Evolutionary conservation across 2,113 vertebrate genomes (phyloP).

Genomic region (Baryphthengus martii): DNA sequence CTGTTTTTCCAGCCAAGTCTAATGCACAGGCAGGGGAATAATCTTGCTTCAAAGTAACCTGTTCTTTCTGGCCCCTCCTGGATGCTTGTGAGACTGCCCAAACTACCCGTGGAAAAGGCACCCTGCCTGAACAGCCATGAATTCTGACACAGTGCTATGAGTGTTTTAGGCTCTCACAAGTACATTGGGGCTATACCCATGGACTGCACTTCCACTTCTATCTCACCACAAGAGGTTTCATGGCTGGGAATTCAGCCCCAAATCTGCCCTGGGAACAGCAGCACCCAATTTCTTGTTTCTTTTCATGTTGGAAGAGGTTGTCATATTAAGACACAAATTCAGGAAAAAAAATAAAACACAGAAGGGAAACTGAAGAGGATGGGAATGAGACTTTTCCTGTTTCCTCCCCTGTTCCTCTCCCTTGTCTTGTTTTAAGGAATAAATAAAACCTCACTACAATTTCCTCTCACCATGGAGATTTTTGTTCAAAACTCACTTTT

Average conservation of each 20-base stretch:
- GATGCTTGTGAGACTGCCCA: not conserved
- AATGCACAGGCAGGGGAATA: not conserved
- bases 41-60: not conserved
- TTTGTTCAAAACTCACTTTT: not conserved
- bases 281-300: not conserved
- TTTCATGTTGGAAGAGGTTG: not conserved
- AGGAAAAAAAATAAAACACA: no score
- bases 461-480: not conserved
- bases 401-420: not conserved
- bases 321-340: not conserved
- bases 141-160: rapidly evolving
- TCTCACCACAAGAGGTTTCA: not conserved
- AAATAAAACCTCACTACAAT: not conserved
- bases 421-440: not conserved
- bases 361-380: not conserved
- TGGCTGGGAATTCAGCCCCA: not conserved
- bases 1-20: not conserved
- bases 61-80: not conserved
- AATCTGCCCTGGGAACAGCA: not conserved
- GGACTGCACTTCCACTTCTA: not conserved
- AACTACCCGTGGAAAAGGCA: not conserved
- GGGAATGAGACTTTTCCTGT: not conserved
- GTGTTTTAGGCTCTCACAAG: not conserved
- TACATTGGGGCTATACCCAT: rapidly evolving
- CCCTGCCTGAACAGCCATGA: rapidly evolving